Evolutionary conservation across 2,888 invertebrate genomes (phyloP).

Genomic region (Amphipyra berbera): DNA sequence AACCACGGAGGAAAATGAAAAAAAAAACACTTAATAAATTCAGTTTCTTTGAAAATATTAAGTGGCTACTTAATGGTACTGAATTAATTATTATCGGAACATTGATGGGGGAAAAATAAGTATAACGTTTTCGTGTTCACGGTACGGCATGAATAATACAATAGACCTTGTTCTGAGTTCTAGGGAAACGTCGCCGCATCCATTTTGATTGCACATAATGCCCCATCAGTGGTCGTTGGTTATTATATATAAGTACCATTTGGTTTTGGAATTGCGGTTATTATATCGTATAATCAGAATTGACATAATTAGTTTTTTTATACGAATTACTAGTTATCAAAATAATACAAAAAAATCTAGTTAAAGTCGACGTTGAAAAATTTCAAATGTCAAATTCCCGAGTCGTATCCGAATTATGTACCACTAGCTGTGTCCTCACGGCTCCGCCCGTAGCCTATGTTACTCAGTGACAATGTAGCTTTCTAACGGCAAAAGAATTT

Average conservation of each 20-base stretch:
- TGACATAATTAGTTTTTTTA: no score
- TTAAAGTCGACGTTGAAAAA: no score
- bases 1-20: background rate
- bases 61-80: slow-evolving; percentile 1
- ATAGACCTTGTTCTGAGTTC: slow-evolving; percentile 10
- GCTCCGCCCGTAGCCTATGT: no score
- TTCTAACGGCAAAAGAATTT: no score
- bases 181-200: slow-evolving; percentile 19
- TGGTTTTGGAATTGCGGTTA: no score
- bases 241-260: slow-evolving; percentile 6
- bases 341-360: no score
- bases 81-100: slow-evolving; percentile 27
- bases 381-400: no score
- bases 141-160: slow-evolving; percentile 31
- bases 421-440: no score
- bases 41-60: slow-evolving; percentile 2
- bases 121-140: slow-evolving; percentile 10
- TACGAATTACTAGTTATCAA: no score
- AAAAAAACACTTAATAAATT: background rate
- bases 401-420: no score
- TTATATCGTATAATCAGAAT: no score
- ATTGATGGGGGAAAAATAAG: background rate
- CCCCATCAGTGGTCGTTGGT: background rate
- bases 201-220: background rate
- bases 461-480: no score